Percentiles rank a stretch among this genome's conserved stretches.
phyloP scores from a whole-genome alignment of 1,140 invertebrate species.

The Paracyclopina nana region DNA sequence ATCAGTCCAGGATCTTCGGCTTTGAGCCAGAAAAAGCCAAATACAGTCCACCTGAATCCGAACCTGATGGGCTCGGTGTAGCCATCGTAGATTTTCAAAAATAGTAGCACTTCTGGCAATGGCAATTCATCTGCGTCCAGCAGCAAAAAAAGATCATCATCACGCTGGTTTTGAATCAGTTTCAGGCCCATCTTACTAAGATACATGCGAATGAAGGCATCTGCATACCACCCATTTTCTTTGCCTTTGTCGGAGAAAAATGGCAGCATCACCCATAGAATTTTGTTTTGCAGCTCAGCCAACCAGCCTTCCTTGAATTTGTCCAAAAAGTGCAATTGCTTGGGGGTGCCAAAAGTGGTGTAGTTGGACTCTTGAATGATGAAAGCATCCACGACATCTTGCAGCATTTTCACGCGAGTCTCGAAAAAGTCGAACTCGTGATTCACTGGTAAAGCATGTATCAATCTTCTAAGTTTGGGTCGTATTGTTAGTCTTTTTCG shows the following conservation, averaged over 20 bases:
- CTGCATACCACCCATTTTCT: slow-evolving; percentile 21
- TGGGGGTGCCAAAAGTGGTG: slow-evolving; percentile 27
- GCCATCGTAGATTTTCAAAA: slow-evolving; percentile 41
- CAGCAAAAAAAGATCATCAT: slow-evolving; percentile 39
- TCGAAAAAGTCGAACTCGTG: slow-evolving; percentile 36
- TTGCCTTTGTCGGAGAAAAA: slow-evolving; percentile 22
- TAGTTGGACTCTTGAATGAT: slow-evolving; percentile 36
- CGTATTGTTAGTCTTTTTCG: slow-evolving; percentile 26
- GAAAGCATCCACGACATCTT: slow-evolving; percentile 39
- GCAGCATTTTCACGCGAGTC: slow-evolving; percentile 36
- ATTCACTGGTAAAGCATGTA: slow-evolving; percentile 36
- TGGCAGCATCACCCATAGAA: slow-evolving; percentile 32
- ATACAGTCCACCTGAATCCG: slow-evolving; percentile 41
- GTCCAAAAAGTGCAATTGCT: slow-evolving; percentile 21
- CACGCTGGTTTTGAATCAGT: slow-evolving; percentile 30
- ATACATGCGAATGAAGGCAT: slow-evolving; percentile 20
- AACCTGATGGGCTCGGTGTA: slow-evolving; percentile 40
- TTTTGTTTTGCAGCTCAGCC: slow-evolving; percentile 27
- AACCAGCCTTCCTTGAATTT: slow-evolving; percentile 25
- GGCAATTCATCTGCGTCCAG: slow-evolving; percentile 37
- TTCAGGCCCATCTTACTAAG: slow-evolving; percentile 22
- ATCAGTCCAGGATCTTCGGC: slow-evolving; percentile 10
- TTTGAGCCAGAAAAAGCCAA: slow-evolving; percentile 40
- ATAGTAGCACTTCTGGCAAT: slow-evolving; percentile 37
- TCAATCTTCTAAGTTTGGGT: slow-evolving; percentile 29